Evolutionary conservation across 2,888 invertebrate genomes (phyloP).

Genomic region (Aproaerema taeniolella): DNA sequence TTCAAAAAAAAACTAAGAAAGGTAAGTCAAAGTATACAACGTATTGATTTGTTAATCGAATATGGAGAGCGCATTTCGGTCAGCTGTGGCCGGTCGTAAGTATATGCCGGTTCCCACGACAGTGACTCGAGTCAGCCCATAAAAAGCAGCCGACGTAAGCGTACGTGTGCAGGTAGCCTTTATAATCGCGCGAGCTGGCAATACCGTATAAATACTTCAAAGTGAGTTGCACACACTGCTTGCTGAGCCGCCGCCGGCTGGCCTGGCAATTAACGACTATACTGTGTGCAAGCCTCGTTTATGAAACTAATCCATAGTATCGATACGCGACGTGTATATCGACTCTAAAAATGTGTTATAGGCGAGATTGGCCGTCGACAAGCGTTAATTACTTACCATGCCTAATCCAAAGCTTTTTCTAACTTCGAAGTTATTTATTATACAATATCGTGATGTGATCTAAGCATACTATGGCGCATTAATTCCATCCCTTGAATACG

Average conservation of each 20-base stretch:
- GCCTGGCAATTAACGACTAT: slow-evolving; percentile 27
- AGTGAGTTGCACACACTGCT: slow-evolving; percentile 31
- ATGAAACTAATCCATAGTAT: neutral
- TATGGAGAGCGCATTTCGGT: slow-evolving; percentile 76
- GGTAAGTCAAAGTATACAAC: slow-evolving; percentile 49
- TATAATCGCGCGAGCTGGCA: slow-evolving; percentile 51
- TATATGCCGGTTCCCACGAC: slow-evolving; percentile 75
- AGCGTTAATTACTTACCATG: slow-evolving; percentile 29
- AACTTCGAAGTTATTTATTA: slow-evolving; percentile 26
- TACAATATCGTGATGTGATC: slow-evolving; percentile 35
- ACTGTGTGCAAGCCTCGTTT: neutral
- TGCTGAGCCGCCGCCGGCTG: slow-evolving; percentile 16
- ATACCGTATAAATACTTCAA: slow-evolving; percentile 46
- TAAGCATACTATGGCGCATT: slow-evolving; percentile 39
- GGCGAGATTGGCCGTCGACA: slow-evolving; percentile 17
- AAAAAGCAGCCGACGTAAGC: slow-evolving; percentile 69
- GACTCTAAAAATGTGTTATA: slow-evolving; percentile 1
- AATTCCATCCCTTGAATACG: slow-evolving; percentile 38
- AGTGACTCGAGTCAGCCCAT: slow-evolving; percentile 67
- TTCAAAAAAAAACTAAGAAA: too few relatives aligned
- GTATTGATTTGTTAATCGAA: slow-evolving; percentile 74
- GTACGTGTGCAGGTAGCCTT: slow-evolving; percentile 70
- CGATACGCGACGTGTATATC: neutral
- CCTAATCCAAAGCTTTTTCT: slow-evolving; percentile 32
- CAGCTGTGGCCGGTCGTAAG: slow-evolving; percentile 70